Evolutionary conservation across 2,797 vertebrate species (phyloP).

Genomic region (Mionectes olivaceus): DNA sequence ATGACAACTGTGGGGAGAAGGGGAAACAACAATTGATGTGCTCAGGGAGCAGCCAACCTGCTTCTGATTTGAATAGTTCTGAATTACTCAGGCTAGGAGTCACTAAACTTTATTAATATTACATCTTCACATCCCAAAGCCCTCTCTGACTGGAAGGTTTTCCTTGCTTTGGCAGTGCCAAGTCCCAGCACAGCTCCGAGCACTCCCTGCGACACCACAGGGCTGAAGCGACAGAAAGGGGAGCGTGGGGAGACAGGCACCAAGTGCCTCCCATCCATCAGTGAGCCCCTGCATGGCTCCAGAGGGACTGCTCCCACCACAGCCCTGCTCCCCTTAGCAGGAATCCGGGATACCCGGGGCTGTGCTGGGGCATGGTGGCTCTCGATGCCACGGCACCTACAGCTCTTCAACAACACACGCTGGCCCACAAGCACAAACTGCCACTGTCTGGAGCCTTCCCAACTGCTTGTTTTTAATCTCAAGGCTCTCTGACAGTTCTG

Average conservation of each 20-base stretch:
- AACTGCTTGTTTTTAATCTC: not conserved
- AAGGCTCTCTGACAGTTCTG: not conserved
- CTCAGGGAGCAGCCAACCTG: conserved; percentile 35
- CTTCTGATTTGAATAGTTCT: conserved; percentile 6
- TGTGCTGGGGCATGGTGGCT: fast-evolving
- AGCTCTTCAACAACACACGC: not conserved
- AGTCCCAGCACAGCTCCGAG: not conserved
- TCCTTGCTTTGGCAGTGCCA: not conserved
- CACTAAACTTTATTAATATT: not conserved
- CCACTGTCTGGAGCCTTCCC: not conserved
- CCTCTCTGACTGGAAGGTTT: not conserved
- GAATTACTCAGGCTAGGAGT: not conserved
- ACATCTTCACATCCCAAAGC: not conserved
- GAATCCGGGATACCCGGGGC: not conserved
- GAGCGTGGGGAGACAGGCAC: fast-evolving
- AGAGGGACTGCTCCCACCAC: not conserved
- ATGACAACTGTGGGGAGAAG: conserved; percentile 87
- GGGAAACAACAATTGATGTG: not conserved
- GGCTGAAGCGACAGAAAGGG: not conserved
- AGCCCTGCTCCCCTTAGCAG: not conserved
- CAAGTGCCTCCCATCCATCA: not conserved
- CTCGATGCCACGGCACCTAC: not conserved
- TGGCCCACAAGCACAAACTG: not conserved
- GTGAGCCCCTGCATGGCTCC: fast-evolving
- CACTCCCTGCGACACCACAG: fast-evolving